These are phyloP conservation scores for Gavia stellata DNA, from an alignment of 2,113 vertebrate genomes.

Conservation along the genomic window DNA sequence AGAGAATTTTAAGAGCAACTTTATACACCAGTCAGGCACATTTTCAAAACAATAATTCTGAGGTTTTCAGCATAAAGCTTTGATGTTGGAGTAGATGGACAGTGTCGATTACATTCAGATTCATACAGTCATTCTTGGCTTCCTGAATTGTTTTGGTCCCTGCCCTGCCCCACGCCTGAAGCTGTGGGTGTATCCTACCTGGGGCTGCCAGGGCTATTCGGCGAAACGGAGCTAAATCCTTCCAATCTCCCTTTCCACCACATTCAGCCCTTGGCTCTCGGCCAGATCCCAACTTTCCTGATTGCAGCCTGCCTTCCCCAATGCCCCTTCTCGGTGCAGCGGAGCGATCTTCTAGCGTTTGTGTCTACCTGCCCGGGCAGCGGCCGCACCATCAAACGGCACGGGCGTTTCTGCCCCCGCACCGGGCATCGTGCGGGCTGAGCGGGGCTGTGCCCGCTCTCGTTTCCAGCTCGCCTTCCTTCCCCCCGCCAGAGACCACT, in stretches of 20 bases:
- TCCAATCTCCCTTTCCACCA: fast-evolving
- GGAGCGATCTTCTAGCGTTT: fast-evolving
- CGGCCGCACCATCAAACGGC: not conserved
- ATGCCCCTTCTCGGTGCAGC: fast-evolving
- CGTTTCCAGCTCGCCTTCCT: not conserved
- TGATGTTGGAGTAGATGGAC: not conserved
- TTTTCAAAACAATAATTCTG: not conserved
- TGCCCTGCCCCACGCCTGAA: not conserved
- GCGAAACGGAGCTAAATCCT: fast-evolving
- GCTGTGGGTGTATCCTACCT: fast-evolving
- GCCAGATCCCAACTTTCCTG: not conserved
- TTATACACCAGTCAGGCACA: not conserved
- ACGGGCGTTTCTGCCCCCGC: not conserved
- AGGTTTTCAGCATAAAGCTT: not conserved
- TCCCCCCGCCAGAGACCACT: not conserved
- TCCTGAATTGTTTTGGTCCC: not conserved
- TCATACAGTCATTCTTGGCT: fast-evolving
- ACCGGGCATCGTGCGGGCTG: not conserved
- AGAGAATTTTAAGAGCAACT: not conserved
- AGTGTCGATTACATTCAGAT: not conserved
- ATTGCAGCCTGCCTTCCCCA: not conserved
- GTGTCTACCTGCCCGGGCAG: not conserved
- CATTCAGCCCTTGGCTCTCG: not conserved
- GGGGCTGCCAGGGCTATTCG: not conserved
- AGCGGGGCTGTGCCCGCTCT: not conserved